phyloP scores from a whole-genome alignment of 2,113 vertebrate species.

The Ancistrus triradiatus region DNA sequence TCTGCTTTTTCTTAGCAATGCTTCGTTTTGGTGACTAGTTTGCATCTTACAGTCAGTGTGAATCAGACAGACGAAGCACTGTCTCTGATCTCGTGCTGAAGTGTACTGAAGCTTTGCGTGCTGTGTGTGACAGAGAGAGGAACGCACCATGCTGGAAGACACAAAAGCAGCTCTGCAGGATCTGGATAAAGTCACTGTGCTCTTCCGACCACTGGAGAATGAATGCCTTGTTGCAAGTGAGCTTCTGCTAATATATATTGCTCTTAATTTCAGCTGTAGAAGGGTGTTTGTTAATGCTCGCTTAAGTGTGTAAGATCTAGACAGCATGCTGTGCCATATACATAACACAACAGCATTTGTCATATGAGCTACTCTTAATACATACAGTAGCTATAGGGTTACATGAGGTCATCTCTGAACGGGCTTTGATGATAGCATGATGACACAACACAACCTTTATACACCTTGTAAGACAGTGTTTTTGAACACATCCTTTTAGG shows the following conservation, averaged over 20 bases:
- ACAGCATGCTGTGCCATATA: no score
- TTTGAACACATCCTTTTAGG: background rate
- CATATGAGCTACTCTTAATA: background rate
- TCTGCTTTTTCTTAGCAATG: no score
- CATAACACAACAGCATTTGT: no score
- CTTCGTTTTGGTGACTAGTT: no score
- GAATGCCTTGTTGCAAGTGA: conserved; percentile 92
- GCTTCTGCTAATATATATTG: conserved; percentile 42
- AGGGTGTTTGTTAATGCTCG: no score
- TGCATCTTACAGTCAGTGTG: background rate
- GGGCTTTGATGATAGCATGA: no score
- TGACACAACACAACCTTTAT: background rate
- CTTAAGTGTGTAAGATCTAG: no score
- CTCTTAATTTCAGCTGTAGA: no score
- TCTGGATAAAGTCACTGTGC: conserved; percentile 90
- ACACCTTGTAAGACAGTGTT: no score
- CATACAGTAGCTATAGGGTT: background rate
- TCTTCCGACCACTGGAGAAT: conserved; percentile 86
- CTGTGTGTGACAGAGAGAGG: conserved; percentile 78
- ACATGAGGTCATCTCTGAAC: background rate
- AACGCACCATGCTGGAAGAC: conserved; percentile 91
- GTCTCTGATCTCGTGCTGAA: background rate
- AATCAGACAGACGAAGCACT: background rate
- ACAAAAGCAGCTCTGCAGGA: conserved; percentile 86
- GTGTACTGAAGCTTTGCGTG: background rate